Evolutionary conservation across 2,797 vertebrate species (phyloP), one percentile per base, ranked within the genome.

Genomic region (Peromyscus nudipes): DNA sequence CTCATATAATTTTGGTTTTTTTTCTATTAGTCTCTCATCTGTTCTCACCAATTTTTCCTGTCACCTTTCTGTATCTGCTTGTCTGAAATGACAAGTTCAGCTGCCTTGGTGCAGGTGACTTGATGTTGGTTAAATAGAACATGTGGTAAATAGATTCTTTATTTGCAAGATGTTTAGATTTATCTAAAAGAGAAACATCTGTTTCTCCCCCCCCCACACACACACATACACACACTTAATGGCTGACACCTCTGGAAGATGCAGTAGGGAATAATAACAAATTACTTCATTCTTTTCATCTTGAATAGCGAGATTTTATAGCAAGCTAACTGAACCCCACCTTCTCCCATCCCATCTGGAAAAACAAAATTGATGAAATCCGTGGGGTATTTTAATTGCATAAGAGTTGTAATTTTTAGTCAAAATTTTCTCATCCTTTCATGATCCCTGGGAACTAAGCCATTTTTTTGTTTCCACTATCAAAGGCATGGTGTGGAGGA

Each of bases 181-280:
- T 97, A 67, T 97, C 91, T 94, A 16, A 93, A 96, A 96, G 91
- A 95, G 57, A 46, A 90, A 96, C 89, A 97, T 97, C 94, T 98
- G 97, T 7, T 96, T 27, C 73, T 81, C 25, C 64, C 80, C 73
- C 21, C 6, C 10, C 9, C 57, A 60, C 19, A 60, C 57, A 49
- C 46, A 49, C 46, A 49, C 57, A 60, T 4, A 60, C 57, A 49
- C 46, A 49, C 46, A 49, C 43, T 89, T 96, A 89, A 88, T 79
- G 62, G 57, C n/a, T 92, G 82, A 93, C 57, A 93, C 89, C 89
- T 94, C 52, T 29, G 89, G 85, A 96, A 89, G 91, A 95, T 87
- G 64, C 92, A 87, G 46, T 76, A n/a, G 95, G 95, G 79, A 96
- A 89, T 92, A 96, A 94, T 95, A 92, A 96, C 81, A 93, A 96